A percentile compares a stretch with the other conserved stretches of the same genome.
These are phyloP conservation scores for Synergus umbraculus DNA, from an alignment of 2,888 invertebrate genomes.

Conservation along the genomic window DNA sequence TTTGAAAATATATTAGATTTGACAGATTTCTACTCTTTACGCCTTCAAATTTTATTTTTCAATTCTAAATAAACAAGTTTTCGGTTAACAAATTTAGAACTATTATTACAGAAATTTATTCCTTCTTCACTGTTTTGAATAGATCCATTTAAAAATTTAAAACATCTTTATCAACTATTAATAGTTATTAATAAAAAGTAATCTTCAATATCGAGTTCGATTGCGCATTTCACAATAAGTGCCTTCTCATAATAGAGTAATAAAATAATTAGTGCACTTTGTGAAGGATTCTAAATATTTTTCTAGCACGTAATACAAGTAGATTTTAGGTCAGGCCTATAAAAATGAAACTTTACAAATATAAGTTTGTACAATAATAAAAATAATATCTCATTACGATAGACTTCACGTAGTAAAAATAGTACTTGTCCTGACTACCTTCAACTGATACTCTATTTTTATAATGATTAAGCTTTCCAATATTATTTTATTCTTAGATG, in stretches of 20 bases:
- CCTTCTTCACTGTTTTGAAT: no score
- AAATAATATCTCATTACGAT: neutral
- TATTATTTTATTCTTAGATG: neutral
- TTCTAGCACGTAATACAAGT: conserved; percentile 12
- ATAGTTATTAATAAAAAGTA: neutral
- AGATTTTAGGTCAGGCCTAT: conserved; percentile 6
- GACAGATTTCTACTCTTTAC: no score
- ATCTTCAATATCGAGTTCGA: conserved; percentile 10
- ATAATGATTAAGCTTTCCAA: conserved; percentile 2
- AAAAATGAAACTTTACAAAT: neutral
- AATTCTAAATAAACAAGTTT: neutral
- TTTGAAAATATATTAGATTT: no score
- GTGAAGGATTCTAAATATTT: conserved; percentile 28
- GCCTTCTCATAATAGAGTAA: conserved; percentile 19
- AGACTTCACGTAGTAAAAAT: conserved; percentile 10
- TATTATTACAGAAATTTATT: neutral
- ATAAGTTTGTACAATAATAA: conserved; percentile 14
- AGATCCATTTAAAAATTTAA: neutral
- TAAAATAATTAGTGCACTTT: conserved; percentile 19
- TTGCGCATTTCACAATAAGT: conserved; percentile 33
- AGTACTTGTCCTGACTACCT: neutral
- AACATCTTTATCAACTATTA: neutral
- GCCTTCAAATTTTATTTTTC: no score
- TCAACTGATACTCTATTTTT: conserved; percentile 33
- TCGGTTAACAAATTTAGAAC: neutral